Conservation (phyloP, 2,113 vertebrate genomes). For the Oryzias curvinotus region DNA sequence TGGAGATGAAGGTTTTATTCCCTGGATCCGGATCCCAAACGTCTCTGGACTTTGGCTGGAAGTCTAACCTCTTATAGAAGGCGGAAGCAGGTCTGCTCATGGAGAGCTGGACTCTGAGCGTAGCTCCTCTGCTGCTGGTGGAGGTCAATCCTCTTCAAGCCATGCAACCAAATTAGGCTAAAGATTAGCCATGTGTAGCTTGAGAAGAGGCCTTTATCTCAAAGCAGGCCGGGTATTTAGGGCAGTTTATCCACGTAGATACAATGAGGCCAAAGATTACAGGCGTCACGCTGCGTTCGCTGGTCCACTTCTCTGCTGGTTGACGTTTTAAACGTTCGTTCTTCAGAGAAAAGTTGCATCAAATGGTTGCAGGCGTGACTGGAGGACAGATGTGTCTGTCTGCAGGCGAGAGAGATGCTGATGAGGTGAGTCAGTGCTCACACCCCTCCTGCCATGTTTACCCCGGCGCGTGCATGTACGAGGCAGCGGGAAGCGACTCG, state of each 20-base stretch:
- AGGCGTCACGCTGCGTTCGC: no score
- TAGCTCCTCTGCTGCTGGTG: background rate
- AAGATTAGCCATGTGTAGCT: constrained; percentile 27
- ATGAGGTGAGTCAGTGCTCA: constrained; percentile 61
- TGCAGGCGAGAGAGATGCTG: constrained; percentile 62
- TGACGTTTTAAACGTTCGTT: no score
- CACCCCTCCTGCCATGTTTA: constrained; percentile 5
- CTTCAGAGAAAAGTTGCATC: constrained; percentile 13
- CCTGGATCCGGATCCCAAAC: no score
- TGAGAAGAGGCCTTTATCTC: constrained; percentile 3
- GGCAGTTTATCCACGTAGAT: constrained; percentile 1
- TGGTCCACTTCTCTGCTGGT: no score
- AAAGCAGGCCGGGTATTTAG: constrained; percentile 9
- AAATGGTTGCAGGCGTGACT: constrained; percentile 48
- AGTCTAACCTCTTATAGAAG: no score
- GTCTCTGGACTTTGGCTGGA: no score
- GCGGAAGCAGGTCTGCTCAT: no score
- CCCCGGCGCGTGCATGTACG: constrained; percentile 3
- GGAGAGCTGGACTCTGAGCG: no score
- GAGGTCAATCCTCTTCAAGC: background rate
- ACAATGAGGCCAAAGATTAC: no score
- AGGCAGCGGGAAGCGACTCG: background rate
- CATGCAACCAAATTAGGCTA: constrained; percentile 5
- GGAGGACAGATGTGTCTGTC: constrained; percentile 76
- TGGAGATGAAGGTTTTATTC: no score